Conservation (phyloP, 2,888 invertebrate species). For the Formica aserva region DNA sequence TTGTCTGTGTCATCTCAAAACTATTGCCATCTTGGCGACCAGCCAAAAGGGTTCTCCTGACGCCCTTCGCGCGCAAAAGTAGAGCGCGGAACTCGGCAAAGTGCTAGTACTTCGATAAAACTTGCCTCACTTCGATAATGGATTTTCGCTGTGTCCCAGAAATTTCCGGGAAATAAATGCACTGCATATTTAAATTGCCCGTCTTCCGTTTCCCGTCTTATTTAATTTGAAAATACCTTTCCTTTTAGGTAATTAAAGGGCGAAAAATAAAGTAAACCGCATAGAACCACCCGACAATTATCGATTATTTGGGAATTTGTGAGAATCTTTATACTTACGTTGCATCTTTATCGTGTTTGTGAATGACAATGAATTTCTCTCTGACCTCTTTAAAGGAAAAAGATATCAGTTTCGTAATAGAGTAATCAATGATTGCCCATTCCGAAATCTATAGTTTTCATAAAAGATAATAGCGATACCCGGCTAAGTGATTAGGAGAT, state of each 20-base stretch:
- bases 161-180: constrained; percentile 46
- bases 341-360: background rate
- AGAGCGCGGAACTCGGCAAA: constrained; percentile 37
- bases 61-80: constrained; percentile 53
- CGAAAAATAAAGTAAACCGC: constrained; percentile 5
- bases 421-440: background rate
- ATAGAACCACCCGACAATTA: background rate
- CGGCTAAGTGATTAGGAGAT: background rate
- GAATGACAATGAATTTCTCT: background rate
- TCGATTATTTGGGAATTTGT: background rate
- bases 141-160: constrained; percentile 58
- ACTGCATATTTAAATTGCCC: constrained; percentile 38
- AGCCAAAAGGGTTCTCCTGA: constrained; percentile 24
- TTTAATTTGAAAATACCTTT: background rate
- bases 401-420: background rate
- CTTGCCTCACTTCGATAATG: constrained; percentile 66
- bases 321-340: background rate
- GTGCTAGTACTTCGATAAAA: constrained; percentile 51
- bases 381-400: background rate
- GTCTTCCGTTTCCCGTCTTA: constrained; percentile 13
- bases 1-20: background rate
- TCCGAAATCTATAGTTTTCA: background rate
- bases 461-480: background rate
- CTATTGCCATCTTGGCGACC: constrained; percentile 14
- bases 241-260: constrained; percentile 18